Evolutionary conservation across 2,797 vertebrate genomes (phyloP).

Genomic region (Chelon auratus): DNA sequence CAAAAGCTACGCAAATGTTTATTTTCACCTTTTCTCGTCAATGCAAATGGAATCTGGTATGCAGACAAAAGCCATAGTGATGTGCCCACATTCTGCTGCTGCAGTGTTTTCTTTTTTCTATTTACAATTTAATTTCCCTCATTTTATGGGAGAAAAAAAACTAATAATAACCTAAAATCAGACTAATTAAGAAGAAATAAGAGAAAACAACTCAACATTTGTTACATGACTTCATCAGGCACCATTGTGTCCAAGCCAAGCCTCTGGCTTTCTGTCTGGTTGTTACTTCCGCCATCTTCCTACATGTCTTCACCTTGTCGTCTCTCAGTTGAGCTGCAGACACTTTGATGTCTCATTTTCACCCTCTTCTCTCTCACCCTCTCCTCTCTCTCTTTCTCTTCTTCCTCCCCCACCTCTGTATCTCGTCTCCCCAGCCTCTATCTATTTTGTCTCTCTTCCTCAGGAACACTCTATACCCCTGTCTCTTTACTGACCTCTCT

Average conservation of each 20-base stretch:
- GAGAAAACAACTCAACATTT: not conserved
- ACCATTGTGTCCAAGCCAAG: slow-evolving; percentile 6
- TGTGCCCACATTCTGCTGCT: slow-evolving; percentile 9
- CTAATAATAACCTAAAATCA: no score
- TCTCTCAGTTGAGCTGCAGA: slow-evolving; percentile 36
- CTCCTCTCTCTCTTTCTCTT: slow-evolving; percentile 11
- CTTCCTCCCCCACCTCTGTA: slow-evolving; percentile 31
- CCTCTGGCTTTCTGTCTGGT: slow-evolving; percentile 6
- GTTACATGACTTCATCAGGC: not conserved
- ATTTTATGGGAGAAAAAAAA: not conserved
- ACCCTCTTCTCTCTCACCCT: slow-evolving; percentile 8
- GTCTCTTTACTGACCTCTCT: slow-evolving; percentile 66
- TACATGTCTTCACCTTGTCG: slow-evolving; percentile 41
- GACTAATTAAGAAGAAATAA: no score
- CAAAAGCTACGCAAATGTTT: not conserved
- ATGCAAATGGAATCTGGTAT: not conserved
- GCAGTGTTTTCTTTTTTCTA: not conserved
- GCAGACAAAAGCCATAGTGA: not conserved
- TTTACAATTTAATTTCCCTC: not conserved
- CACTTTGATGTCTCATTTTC: slow-evolving; percentile 56
- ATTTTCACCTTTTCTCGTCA: slow-evolving; percentile 10
- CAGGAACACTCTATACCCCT: slow-evolving; percentile 58
- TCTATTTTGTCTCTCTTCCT: slow-evolving; percentile 56
- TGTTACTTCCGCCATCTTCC: slow-evolving; percentile 18
- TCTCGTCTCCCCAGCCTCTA: slow-evolving; percentile 50